Percentiles rank a stretch among this genome's conserved stretches.
phyloP scores from a whole-genome alignment of 2,797 vertebrate genomes.

The Chiloscyllium punctatum region DNA sequence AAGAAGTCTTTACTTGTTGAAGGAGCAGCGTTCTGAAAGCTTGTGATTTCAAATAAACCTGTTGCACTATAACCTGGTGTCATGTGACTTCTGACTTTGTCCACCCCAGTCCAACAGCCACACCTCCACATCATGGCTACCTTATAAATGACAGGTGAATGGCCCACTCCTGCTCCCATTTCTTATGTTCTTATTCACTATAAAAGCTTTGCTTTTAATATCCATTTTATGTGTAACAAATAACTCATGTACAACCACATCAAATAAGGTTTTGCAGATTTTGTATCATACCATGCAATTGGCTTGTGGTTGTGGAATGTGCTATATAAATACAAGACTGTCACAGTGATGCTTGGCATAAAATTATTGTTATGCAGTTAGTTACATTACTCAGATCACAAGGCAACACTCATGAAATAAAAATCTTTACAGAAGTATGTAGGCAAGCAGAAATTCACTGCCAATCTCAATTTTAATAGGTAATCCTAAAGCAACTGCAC shows the following conservation, averaged over 20 bases:
- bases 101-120: too few relatives aligned
- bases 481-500: slow-evolving; percentile 6
- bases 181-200: neutral
- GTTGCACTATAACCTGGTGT: too few relatives aligned
- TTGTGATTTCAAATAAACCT: too few relatives aligned
- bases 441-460: neutral
- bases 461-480: slow-evolving; percentile 28
- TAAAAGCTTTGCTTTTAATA: neutral
- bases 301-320: neutral
- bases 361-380: slow-evolving; percentile 15
- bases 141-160: too few relatives aligned
- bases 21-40: too few relatives aligned
- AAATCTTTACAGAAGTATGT: slow-evolving; percentile 1
- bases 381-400: neutral
- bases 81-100: too few relatives aligned
- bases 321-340: neutral
- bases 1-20: too few relatives aligned
- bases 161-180: too few relatives aligned
- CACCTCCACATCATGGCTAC: too few relatives aligned
- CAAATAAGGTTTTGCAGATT: neutral
- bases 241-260: neutral
- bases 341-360: neutral
- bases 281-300: neutral
- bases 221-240: neutral
- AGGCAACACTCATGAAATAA: neutral